Evolutionary conservation across 2,113 vertebrate genomes (phyloP).

Genomic region (Crotalus helleri): DNA sequence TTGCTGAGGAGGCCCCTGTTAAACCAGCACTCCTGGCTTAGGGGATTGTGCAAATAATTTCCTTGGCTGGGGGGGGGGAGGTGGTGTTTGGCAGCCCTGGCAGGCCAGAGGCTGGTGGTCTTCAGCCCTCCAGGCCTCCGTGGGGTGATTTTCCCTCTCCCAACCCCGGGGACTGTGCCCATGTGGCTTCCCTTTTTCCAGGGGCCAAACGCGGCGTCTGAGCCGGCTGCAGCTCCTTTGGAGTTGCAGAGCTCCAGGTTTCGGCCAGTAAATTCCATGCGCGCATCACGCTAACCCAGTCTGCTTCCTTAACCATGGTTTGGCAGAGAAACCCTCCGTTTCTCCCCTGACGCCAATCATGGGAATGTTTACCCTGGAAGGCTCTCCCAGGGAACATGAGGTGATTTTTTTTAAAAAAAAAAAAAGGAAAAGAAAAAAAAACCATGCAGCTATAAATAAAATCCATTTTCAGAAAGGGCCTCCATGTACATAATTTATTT

Average conservation of each 20-base stretch:
- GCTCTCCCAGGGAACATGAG: background rate
- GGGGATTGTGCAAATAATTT: background rate
- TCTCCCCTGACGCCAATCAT: background rate
- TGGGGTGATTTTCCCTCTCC: background rate
- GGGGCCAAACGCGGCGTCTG: background rate
- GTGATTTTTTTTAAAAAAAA: background rate
- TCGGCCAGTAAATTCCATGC: background rate
- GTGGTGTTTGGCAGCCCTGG: rapidly evolving
- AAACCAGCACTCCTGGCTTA: background rate
- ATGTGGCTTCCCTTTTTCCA: too few relatives aligned
- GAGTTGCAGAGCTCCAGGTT: background rate
- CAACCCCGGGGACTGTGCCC: too few relatives aligned
- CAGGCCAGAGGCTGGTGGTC: too few relatives aligned
- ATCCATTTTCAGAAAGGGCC: background rate
- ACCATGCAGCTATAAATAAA: background rate
- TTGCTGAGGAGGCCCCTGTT: background rate
- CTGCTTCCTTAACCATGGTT: background rate
- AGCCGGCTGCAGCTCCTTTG: background rate
- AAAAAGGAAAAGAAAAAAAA: background rate
- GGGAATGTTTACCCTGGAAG: background rate
- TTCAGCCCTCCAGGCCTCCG: background rate
- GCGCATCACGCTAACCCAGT: background rate
- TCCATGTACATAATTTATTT: slow-evolving; percentile 11
- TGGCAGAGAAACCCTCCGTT: background rate
- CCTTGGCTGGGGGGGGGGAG: background rate